Conservation (phyloP, 2,113 vertebrate genomes). For the Catagonus wagneri region DNA sequence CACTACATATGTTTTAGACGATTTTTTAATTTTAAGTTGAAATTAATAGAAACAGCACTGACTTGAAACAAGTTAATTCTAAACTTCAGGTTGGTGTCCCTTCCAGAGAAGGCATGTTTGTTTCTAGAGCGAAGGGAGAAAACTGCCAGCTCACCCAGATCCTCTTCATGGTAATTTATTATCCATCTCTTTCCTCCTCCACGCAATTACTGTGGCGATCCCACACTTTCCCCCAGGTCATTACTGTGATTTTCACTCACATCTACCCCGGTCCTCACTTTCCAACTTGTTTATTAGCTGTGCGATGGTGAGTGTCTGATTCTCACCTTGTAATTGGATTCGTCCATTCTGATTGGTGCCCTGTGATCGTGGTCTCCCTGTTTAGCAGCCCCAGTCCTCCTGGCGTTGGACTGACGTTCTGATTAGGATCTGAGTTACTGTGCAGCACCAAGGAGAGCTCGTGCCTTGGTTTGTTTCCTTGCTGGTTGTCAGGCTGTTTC, state of each 20-base stretch:
- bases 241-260: conserved; percentile 43
- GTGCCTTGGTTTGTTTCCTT: background rate
- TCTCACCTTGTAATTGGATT: conserved; percentile 78
- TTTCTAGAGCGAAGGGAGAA: background rate
- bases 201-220: background rate
- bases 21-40: background rate
- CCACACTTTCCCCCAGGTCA: background rate
- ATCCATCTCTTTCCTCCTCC: background rate
- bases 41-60: background rate
- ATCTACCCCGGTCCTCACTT: background rate
- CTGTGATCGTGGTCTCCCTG: background rate
- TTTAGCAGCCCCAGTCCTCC: background rate
- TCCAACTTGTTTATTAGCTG: conserved; percentile 31
- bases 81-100: background rate
- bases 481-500: background rate
- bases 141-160: too few relatives aligned
- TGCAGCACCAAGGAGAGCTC: background rate
- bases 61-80: background rate
- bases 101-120: background rate
- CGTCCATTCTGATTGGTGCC: background rate
- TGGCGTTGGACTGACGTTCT: background rate
- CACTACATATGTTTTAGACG: background rate
- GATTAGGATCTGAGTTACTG: background rate
- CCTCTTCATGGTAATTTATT: background rate
- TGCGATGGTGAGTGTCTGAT: conserved; percentile 30